Evolutionary conservation across 2,888 invertebrate species (phyloP).

Genomic region (Halictus ligatus): DNA sequence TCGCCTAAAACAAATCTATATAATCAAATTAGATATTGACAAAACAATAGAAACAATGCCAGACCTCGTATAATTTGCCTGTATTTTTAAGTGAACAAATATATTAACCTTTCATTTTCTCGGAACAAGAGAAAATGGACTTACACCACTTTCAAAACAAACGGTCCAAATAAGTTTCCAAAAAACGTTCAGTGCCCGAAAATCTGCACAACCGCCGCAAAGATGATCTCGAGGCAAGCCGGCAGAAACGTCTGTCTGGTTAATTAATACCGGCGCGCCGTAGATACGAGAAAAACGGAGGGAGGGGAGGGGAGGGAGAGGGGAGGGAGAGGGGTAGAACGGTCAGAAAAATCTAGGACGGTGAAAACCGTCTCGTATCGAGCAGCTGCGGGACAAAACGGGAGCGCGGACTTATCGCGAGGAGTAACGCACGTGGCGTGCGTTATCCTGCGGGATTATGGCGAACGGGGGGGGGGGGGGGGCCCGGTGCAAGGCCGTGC

Average conservation of each 20-base stretch:
- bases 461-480: no score
- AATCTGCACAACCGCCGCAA: neutral
- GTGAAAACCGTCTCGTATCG: conserved; percentile 73
- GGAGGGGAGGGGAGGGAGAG: conserved; percentile 22
- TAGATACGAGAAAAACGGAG: conserved; percentile 37
- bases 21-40: no score
- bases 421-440: conserved; percentile 31
- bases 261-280: conserved; percentile 35
- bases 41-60: no score
- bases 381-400: conserved; percentile 68
- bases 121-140: no score
- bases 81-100: no score
- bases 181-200: no score
- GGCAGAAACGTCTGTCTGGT: conserved; percentile 25
- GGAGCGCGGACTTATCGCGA: conserved; percentile 62
- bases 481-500: conserved; percentile 22
- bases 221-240: neutral
- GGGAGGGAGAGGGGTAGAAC: conserved; percentile 20
- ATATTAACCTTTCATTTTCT: no score
- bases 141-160: no score
- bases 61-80: no score
- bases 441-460: conserved; percentile 21
- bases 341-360: conserved; percentile 73
- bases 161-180: no score
- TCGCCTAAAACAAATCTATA: no score